These are phyloP conservation scores for Melanotaenia maccullochi DNA, from an alignment of 2,797 vertebrate genomes.

Conservation along the genomic window DNA sequence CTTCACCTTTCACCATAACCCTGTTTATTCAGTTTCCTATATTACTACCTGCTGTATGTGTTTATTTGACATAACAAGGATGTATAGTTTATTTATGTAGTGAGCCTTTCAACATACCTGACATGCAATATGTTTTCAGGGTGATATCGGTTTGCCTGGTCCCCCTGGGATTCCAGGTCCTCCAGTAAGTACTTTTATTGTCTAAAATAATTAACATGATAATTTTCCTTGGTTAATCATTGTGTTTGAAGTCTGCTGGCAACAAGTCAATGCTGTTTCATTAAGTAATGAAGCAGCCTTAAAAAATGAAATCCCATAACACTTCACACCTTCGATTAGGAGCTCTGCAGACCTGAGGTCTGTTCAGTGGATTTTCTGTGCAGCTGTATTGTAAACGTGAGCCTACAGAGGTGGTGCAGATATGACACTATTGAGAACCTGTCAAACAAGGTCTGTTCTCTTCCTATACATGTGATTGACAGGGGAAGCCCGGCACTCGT, in stretches of 20 bases:
- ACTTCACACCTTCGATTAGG: conserved; percentile 1
- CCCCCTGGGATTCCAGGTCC: conserved; percentile 84
- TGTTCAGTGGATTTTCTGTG: conserved; percentile 28
- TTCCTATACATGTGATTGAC: conserved; percentile 71
- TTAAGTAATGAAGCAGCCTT: conserved; percentile 35
- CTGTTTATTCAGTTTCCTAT: background rate
- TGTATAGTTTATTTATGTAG: conserved; percentile 35
- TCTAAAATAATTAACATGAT: conserved; percentile 18
- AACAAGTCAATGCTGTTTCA: conserved; percentile 37
- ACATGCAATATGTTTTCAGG: conserved; percentile 80
- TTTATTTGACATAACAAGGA: conserved; percentile 38
- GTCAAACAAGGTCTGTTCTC: conserved; percentile 65
- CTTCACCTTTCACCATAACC: conserved; percentile 18
- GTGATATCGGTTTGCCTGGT: conserved; percentile 90
- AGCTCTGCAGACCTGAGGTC: conserved; percentile 8
- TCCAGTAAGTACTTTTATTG: conserved; percentile 81
- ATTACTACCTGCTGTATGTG: conserved; percentile 9
- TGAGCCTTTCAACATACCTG: conserved; percentile 29
- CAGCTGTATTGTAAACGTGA: conserved; percentile 46
- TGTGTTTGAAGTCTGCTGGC: conserved; percentile 48
- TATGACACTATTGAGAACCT: conserved; percentile 64
- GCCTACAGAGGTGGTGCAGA: conserved; percentile 52
- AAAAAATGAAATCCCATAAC: conserved; percentile 12
- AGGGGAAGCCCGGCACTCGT: conserved; percentile 91
- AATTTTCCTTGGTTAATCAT: conserved; percentile 40